Percentiles rank a stretch among this genome's conserved stretches.
These are phyloP conservation scores for Tetropium fuscum DNA, from an alignment of 2,888 invertebrate species.

Conservation along the genomic window DNA sequence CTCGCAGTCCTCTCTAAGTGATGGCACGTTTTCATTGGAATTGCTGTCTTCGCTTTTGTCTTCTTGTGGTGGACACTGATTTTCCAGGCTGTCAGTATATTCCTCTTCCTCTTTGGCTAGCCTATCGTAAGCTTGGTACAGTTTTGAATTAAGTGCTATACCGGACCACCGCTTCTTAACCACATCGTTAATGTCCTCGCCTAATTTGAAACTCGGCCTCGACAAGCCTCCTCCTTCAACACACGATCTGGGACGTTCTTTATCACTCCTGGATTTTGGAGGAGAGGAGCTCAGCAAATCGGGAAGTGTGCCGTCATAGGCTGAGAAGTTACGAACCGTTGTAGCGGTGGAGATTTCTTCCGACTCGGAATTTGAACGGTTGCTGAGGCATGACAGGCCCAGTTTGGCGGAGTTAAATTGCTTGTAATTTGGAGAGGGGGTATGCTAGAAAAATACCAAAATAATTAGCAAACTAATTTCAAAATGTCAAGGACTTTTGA, in stretches of 20 bases:
- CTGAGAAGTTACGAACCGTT: slow-evolving; percentile 68
- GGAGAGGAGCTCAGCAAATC: slow-evolving; percentile 70
- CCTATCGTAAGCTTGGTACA: slow-evolving; percentile 80
- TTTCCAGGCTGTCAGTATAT: slow-evolving; percentile 81
- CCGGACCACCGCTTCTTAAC: slow-evolving; percentile 80
- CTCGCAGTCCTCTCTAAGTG: slow-evolving; percentile 49
- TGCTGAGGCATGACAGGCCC: slow-evolving; percentile 65
- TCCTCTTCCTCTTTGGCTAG: slow-evolving; percentile 76
- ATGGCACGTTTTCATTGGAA: slow-evolving; percentile 43
- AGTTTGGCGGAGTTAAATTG: slow-evolving; percentile 66
- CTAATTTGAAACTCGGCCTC: slow-evolving; percentile 60
- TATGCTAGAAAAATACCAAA: slow-evolving; percentile 39
- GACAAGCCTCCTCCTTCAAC: slow-evolving; percentile 70
- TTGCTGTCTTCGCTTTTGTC: slow-evolving; percentile 39
- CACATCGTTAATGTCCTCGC: slow-evolving; percentile 63
- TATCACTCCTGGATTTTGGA: slow-evolving; percentile 49
- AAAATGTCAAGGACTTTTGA: too few species aligned
- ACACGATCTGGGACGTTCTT: slow-evolving; percentile 78
- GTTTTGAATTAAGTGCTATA: slow-evolving; percentile 76
- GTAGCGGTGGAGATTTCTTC: slow-evolving; percentile 65
- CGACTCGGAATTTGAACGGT: slow-evolving; percentile 68
- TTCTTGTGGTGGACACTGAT: slow-evolving; percentile 50
- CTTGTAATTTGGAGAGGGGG: slow-evolving; percentile 50
- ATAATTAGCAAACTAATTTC: too few species aligned
- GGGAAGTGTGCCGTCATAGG: slow-evolving; percentile 64